Conservation (phyloP, 2,888 invertebrate genomes). For the Andrena minutula region DNA sequence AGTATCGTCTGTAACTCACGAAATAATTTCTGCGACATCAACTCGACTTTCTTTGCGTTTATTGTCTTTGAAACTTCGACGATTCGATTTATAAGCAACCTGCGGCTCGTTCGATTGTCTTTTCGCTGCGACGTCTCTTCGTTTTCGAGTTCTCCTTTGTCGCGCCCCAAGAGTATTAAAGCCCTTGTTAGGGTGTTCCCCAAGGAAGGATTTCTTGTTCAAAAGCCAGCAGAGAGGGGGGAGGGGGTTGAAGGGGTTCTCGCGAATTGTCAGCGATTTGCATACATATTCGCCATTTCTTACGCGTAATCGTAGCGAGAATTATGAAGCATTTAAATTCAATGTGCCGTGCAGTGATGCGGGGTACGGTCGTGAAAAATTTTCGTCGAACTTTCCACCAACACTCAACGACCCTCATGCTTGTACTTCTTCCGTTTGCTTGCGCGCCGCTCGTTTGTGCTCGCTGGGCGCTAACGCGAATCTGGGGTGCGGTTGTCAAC, state of each 20-base stretch:
- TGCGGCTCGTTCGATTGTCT: conserved; percentile 1
- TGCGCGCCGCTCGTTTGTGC: neutral
- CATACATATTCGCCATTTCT: conserved; percentile 32
- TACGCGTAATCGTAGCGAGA: conserved; percentile 8
- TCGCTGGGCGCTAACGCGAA: conserved; percentile 21
- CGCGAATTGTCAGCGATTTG: conserved; percentile 25
- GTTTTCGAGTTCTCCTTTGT: conserved; percentile 1
- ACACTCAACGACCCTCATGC: neutral
- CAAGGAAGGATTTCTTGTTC: conserved; percentile 14
- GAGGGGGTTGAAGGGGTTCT: neutral
- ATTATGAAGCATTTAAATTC: conserved; percentile 32
- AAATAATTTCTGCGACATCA: neutral
- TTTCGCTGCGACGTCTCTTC: neutral
- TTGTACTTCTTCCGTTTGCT: neutral
- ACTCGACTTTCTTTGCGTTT: neutral
- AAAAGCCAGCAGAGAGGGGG: neutral
- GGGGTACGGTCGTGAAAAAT: conserved; percentile 5
- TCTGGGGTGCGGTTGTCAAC: neutral
- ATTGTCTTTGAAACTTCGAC: neutral
- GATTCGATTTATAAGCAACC: conserved; percentile 2
- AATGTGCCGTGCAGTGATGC: neutral
- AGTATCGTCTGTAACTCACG: neutral
- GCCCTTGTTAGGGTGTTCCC: neutral
- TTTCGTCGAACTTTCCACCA: conserved; percentile 6
- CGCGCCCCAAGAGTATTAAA: conserved; percentile 18